Base-by-base conservation (phyloP, 1,140 invertebrate genomes). In the Ceratosolen fusciceps region DNA sequence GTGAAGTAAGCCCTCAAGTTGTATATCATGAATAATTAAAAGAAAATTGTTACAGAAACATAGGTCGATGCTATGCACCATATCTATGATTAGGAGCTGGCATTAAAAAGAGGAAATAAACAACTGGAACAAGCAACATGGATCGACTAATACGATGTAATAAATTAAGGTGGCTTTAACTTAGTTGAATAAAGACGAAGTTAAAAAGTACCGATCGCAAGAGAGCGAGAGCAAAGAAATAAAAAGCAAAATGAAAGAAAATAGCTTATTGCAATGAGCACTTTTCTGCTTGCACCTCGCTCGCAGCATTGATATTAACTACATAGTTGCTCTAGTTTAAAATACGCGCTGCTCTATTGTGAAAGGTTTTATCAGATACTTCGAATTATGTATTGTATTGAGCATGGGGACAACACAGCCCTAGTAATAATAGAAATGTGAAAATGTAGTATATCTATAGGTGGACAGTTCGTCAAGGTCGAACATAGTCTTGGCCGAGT, bases 351-450 rank as follows among this genome's bases (percentile, higher is more conserved):
- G 56, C 21, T 34, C 29, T 34, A 3, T 31, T 21, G 74, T 76
- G 74, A 76, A 76, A 76, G 74, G 74, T 75, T 49, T 65, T 21
- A 26, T 74, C 24, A 24, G n/a, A 12, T 19, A 26, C 47, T 43
- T 49, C 58, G 58, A 75, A 75, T 75, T 43, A 60, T 19, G 58
- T 34, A 12, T 34, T 56, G 39, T 62, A 74, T 62, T 62, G 24
- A 62, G 58, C 58, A 29, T 62, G 4, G 8, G 14, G 4, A 16
- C 29, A 62, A 26, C 58, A 62, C 58, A 26, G 31, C 29, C 29
- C 12, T 21, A 16, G 54, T 34, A 74, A 37, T 60, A 4, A 34
- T 39, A 58, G 34, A 58, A 74, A 37, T 65, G 43, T 29, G 10
- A 60, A 65, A 52, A 31, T 16, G 43, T 56, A 19, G 43, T 29